Conservation (phyloP, 1,140 invertebrate species). For the Philopotamus ludificatus region DNA sequence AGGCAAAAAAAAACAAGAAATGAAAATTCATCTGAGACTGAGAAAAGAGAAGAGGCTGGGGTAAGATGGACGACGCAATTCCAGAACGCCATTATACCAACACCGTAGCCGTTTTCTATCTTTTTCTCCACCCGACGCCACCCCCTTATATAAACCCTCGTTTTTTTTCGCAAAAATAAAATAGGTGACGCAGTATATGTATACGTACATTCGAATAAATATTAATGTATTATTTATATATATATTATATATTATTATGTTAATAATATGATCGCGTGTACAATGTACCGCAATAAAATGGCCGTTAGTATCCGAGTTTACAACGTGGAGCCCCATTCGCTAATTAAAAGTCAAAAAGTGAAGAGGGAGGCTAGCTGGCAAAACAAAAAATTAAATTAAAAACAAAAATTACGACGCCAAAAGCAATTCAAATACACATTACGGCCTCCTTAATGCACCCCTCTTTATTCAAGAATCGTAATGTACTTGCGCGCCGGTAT, state of each 20-base stretch:
- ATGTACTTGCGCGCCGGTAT: conserved; percentile 41
- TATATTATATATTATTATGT: too few relatives aligned
- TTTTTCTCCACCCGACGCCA: conserved; percentile 44
- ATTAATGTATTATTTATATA: too few relatives aligned
- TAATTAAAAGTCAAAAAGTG: conserved; percentile 27
- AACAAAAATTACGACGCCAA: conserved; percentile 55
- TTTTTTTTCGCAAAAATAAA: not conserved
- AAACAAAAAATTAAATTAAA: conserved; percentile 56
- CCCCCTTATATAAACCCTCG: conserved; percentile 43
- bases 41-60: conserved; percentile 43
- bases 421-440: conserved; percentile 56
- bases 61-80: conserved; percentile 58
- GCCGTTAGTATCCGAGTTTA: not conserved
- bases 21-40: conserved; percentile 54
- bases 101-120: conserved; percentile 58
- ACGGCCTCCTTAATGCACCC: conserved; percentile 49
- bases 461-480: conserved; percentile 55
- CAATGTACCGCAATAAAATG: not conserved
- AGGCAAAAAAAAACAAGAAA: conserved; percentile 51
- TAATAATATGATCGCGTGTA: too few relatives aligned
- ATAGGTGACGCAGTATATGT: conserved; percentile 2
- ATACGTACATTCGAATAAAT: not conserved
- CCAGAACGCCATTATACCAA: conserved; percentile 58
- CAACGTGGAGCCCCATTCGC: conserved; percentile 27
- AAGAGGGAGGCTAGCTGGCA: not conserved